phyloP scores from a whole-genome alignment of 2,113 vertebrate species.

The Thunnus maccoyii region DNA sequence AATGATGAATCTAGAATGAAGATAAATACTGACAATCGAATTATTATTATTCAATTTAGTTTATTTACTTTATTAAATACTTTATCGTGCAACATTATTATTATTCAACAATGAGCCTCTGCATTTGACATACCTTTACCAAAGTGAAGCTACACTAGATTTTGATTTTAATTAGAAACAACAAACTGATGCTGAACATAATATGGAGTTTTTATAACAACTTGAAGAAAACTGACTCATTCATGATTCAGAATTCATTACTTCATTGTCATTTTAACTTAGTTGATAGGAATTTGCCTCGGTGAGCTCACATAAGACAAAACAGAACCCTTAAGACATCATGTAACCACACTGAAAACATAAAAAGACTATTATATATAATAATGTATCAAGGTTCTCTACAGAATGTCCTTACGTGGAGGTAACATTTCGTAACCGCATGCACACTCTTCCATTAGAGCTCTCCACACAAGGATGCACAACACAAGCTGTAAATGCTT shows the following conservation, averaged over 20 bases:
- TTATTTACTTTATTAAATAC: too few species aligned
- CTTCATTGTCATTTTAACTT: conserved; percentile 9
- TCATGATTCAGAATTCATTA: not conserved
- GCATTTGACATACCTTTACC: not conserved
- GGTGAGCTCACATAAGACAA: conserved; percentile 27
- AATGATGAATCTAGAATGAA: too few species aligned
- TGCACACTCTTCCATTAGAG: conserved; percentile 36
- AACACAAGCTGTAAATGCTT: conserved; percentile 62
- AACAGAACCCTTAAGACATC: conserved; percentile 36
- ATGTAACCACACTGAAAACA: conserved; percentile 34
- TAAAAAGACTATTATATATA: conserved; percentile 8
- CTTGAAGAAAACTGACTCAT: conserved; percentile 8
- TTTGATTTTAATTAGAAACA: not conserved
- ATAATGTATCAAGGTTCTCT: not conserved
- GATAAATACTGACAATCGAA: not conserved
- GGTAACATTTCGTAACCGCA: conserved; percentile 25
- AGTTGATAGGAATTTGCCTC: conserved; percentile 39
- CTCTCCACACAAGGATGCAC: conserved; percentile 32
- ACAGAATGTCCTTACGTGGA: conserved; percentile 3
- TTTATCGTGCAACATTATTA: not conserved
- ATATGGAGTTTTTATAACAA: conserved; percentile 15
- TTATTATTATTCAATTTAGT: not conserved
- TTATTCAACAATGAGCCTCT: not conserved
- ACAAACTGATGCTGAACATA: conserved; percentile 7
- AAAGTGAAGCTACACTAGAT: conserved; percentile 7